Evolutionary conservation across 2,888 invertebrate genomes (phyloP).

Genomic region (Hydroisotoma schaefferi): DNA sequence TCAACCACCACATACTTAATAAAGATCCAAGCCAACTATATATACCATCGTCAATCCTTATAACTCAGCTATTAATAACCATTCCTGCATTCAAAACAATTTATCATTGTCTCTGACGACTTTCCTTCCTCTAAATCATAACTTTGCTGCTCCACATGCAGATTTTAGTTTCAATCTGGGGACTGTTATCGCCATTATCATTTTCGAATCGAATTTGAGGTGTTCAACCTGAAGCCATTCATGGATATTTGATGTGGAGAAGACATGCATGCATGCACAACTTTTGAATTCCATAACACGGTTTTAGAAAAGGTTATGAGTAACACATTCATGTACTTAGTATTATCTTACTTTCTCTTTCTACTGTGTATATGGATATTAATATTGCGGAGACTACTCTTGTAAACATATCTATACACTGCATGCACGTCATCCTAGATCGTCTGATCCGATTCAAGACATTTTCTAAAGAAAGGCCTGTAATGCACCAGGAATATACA

Average conservation of each 20-base stretch:
- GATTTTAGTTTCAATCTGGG: background rate
- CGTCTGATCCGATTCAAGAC: background rate
- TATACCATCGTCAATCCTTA: no score
- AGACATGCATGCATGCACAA: background rate
- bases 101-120: background rate
- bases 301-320: background rate
- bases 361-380: background rate
- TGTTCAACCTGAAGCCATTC: background rate
- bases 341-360: no score
- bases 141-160: background rate
- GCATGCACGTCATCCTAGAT: no score
- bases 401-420: no score
- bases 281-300: background rate
- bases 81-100: background rate
- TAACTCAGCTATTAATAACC: no score
- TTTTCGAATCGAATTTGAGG: background rate
- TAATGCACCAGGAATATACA: slow-evolving; percentile 1
- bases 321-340: no score
- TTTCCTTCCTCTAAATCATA: background rate
- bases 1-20: no score
- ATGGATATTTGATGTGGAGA: background rate
- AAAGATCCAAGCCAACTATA: no score
- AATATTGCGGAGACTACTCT: no score
- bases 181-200: background rate
- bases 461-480: background rate